Evolutionary conservation across 2,888 invertebrate genomes (phyloP).

Genomic region (Metacarcinus magister): DNA sequence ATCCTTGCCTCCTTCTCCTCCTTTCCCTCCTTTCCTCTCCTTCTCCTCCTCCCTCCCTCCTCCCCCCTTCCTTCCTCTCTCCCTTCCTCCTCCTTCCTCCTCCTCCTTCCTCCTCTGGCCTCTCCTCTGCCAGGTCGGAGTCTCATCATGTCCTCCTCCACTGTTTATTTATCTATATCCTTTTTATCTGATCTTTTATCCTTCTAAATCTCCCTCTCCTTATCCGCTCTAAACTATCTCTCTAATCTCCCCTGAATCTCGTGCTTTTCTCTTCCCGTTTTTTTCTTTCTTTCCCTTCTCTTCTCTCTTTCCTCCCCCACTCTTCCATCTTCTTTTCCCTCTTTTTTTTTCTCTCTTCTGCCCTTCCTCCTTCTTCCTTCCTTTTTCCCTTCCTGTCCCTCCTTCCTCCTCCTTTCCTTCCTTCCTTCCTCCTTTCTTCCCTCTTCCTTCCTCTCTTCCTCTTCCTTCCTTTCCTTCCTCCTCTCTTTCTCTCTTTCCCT

Average conservation of each 20-base stretch:
- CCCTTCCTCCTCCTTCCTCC: not conserved
- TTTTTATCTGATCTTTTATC: not conserved
- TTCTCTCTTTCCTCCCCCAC: constrained; percentile 21
- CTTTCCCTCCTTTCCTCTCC: too few species aligned
- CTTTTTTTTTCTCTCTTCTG: not conserved
- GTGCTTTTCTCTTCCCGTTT: not conserved
- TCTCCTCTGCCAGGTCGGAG: not conserved
- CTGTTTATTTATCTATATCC: not conserved
- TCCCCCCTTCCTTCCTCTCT: not conserved
- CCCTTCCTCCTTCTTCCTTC: not conserved
- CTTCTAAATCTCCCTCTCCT: not conserved
- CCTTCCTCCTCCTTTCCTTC: not conserved
- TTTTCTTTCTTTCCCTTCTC: constrained; percentile 6
- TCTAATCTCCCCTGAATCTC: not conserved
- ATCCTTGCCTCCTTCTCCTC: too few species aligned
- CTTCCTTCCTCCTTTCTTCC: not conserved
- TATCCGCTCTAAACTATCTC: not conserved
- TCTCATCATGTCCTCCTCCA: not conserved
- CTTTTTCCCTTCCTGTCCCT: not conserved
- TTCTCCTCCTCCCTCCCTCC: not conserved
- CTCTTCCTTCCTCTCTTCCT: not conserved
- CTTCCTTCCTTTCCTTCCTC: not conserved
- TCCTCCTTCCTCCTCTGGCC: not conserved
- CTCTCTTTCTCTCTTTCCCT: not conserved
- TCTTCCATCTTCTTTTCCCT: not conserved